These are phyloP conservation scores for Hydroisotoma schaefferi DNA, from an alignment of 2,888 invertebrate species.

Conservation along the genomic window DNA sequence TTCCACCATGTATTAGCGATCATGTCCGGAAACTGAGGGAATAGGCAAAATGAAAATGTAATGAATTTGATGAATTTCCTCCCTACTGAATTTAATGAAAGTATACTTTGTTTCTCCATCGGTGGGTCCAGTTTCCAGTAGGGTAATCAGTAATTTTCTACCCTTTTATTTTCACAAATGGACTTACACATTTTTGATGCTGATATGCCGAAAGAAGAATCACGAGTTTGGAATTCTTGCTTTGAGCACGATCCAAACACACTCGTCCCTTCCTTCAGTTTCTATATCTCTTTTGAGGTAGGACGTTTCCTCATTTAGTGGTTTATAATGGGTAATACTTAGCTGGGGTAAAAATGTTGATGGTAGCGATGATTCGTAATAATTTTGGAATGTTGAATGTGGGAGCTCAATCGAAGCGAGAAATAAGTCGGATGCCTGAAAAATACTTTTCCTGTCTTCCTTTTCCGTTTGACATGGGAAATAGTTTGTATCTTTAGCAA, in stretches of 20 bases:
- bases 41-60: too few relatives aligned
- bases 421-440: background rate
- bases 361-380: background rate
- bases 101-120: background rate
- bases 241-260: constrained; percentile 4
- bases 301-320: too few relatives aligned
- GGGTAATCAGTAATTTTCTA: constrained; percentile 1
- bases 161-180: constrained; percentile 4
- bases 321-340: too few relatives aligned
- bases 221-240: constrained; percentile 11
- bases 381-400: background rate
- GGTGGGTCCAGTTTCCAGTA: too few relatives aligned
- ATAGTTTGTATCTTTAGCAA: too few relatives aligned
- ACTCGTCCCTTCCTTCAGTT: too few relatives aligned
- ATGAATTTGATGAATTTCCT: background rate
- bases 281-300: too few relatives aligned
- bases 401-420: background rate
- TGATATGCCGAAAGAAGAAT: constrained; percentile 1
- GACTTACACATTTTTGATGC: constrained; percentile 1
- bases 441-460: too few relatives aligned
- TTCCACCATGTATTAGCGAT: too few relatives aligned
- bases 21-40: too few relatives aligned
- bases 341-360: too few relatives aligned
- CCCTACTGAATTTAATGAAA: background rate
- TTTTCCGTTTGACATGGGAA: too few relatives aligned